phyloP scores from a whole-genome alignment of 2,797 vertebrate species.

The Gymnocypris eckloni region DNA sequence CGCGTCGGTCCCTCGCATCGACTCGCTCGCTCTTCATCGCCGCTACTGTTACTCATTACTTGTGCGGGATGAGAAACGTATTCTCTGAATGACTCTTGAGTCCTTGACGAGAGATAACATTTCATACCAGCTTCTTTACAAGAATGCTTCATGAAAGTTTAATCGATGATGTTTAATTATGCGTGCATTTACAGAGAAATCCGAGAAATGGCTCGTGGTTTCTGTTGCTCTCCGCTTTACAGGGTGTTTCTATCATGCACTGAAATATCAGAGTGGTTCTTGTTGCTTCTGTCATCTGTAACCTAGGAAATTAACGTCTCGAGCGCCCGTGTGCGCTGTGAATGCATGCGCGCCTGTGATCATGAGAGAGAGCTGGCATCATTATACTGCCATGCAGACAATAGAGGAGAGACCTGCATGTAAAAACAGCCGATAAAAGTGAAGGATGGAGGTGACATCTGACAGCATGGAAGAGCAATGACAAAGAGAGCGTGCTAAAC shows the following conservation, averaged over 20 bases:
- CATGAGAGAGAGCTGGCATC: neutral
- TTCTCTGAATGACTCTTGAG: conserved; percentile 71
- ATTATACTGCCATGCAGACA: neutral
- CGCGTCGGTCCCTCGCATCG: conserved; percentile 61
- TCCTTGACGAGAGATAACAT: conserved; percentile 72
- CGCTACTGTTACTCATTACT: conserved; percentile 75
- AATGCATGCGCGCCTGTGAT: conserved; percentile 17
- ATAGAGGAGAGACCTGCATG: conserved; percentile 14
- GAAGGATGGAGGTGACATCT: conserved; percentile 13
- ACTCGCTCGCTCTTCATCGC: conserved; percentile 73
- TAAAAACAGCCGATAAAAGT: conserved; percentile 22
- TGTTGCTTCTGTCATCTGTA: conserved; percentile 21
- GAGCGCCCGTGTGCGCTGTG: neutral
- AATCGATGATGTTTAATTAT: neutral
- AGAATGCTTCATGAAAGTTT: conserved; percentile 10
- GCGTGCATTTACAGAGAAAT: neutral
- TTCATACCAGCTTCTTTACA: conserved; percentile 66
- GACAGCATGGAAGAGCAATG: neutral
- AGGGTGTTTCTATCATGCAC: neutral
- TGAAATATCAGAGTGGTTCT: conserved; percentile 27
- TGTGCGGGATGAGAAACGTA: conserved; percentile 71
- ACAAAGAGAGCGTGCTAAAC: neutral
- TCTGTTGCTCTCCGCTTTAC: neutral
- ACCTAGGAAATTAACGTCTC: conserved; percentile 28
- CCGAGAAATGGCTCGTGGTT: neutral